Evolutionary conservation across 2,888 invertebrate species (phyloP).

Genomic region (Parnassius orleans): DNA sequence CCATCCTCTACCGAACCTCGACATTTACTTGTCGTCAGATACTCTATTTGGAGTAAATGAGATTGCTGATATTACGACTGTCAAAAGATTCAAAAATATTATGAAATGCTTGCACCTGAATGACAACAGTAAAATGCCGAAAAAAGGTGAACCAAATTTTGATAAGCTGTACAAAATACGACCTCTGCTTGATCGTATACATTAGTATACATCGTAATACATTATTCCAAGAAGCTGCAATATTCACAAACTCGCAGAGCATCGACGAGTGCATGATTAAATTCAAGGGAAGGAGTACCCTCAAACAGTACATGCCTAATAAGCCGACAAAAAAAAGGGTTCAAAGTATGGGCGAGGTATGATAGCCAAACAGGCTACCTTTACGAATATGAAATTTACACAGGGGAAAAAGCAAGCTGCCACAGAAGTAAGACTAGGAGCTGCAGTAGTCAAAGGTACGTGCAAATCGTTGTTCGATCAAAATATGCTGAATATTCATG

Average conservation of each 20-base stretch:
- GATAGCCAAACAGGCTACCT: constrained; percentile 31
- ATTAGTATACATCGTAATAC: too few species aligned
- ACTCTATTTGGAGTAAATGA: constrained; percentile 28
- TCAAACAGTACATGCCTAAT: constrained; percentile 18
- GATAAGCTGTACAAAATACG: constrained; percentile 25
- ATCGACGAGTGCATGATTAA: constrained; percentile 34
- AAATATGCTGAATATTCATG: too few species aligned
- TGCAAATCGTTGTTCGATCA: too few species aligned
- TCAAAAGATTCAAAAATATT: constrained; percentile 27
- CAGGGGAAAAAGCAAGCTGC: too few species aligned
- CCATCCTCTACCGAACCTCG: constrained; percentile 29
- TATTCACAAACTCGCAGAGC: constrained; percentile 23
- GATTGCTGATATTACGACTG: constrained; percentile 27
- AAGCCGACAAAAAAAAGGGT: constrained; percentile 31
- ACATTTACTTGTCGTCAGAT: constrained; percentile 32
- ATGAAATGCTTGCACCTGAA: constrained; percentile 25
- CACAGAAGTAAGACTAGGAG: too few species aligned
- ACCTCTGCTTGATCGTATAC: constrained; percentile 25
- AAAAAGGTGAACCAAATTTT: constrained; percentile 20
- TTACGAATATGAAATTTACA: constrained; percentile 34
- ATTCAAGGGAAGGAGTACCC: constrained; percentile 35
- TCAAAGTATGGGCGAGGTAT: constrained; percentile 30
- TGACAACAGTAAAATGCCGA: constrained; percentile 25
- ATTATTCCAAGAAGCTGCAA: constrained; percentile 22
- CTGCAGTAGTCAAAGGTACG: too few species aligned